These are phyloP conservation scores for Rhea pennata DNA, from an alignment of 2,113 vertebrate genomes.

Conservation along the genomic window DNA sequence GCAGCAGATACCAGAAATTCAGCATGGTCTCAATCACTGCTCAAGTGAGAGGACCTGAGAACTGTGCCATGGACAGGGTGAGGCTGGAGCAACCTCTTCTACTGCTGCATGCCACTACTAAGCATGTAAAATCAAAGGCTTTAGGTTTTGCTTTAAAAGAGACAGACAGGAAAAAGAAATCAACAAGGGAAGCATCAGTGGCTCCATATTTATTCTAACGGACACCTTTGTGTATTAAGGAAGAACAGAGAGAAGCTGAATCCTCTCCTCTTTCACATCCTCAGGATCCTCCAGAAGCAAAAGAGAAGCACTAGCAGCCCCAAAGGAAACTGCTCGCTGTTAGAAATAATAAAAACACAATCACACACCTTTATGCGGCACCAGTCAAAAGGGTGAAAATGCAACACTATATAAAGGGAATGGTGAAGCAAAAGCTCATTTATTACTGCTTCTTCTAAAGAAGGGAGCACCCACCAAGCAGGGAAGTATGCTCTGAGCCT, in stretches of 20 bases:
- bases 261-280: neutral
- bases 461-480: too few relatives aligned
- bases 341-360: too few relatives aligned
- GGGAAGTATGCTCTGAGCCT: too few relatives aligned
- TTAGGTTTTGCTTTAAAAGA: neutral
- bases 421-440: too few relatives aligned
- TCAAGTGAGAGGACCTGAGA: neutral
- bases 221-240: neutral
- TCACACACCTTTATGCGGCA: too few relatives aligned
- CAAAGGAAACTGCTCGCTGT: too few relatives aligned
- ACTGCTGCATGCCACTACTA: neutral
- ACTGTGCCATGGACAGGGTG: neutral
- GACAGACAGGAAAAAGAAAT: neutral
- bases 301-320: too few relatives aligned
- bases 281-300: neutral
- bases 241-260: accelerated
- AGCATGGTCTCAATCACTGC: accelerated
- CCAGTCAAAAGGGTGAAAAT: too few relatives aligned
- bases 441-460: too few relatives aligned
- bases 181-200: neutral
- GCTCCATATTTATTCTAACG: neutral
- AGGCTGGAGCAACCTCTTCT: neutral
- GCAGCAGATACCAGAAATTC: neutral
- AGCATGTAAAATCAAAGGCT: neutral
- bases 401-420: too few relatives aligned